A percentile compares a stretch with the other conserved stretches of the same genome.
Evolutionary conservation across 2,113 vertebrate species (phyloP).

Genomic region (Oreotrochilus melanogaster): DNA sequence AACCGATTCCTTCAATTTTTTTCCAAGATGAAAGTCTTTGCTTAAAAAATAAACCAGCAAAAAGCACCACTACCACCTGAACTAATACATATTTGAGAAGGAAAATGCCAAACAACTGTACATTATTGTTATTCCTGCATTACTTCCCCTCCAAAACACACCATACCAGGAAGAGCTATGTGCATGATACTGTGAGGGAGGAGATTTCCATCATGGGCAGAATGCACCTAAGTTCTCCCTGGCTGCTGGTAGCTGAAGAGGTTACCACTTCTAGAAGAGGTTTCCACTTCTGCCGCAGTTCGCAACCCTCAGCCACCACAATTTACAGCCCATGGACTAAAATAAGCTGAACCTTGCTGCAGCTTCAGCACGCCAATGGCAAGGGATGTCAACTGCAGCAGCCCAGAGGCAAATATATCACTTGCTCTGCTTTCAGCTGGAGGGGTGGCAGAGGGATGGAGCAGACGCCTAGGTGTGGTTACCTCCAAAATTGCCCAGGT

Average conservation of each 20-base stretch:
- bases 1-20: not conserved
- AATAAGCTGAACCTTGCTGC: not conserved
- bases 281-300: not conserved
- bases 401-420: not conserved
- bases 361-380: accelerated
- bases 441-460: not conserved
- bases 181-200: not conserved
- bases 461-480: slow-evolving; percentile 27
- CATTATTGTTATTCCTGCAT: not conserved
- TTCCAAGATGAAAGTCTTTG: not conserved
- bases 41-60: not conserved
- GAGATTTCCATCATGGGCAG: not conserved
- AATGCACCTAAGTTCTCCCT: not conserved
- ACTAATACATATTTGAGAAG: not conserved
- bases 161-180: not conserved
- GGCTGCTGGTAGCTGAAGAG: not conserved
- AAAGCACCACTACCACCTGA: not conserved
- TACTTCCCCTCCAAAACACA: not conserved
- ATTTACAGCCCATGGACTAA: accelerated
- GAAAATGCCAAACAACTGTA: not conserved
- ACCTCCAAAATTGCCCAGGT: not conserved
- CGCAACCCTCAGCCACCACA: not conserved
- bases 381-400: not conserved
- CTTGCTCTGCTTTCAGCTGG: not conserved
- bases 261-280: not conserved